These are phyloP conservation scores for Theonella swinhoei DNA, from an alignment of 37 sponge, comb jelly and placozoan species.

Conservation along the genomic window DNA sequence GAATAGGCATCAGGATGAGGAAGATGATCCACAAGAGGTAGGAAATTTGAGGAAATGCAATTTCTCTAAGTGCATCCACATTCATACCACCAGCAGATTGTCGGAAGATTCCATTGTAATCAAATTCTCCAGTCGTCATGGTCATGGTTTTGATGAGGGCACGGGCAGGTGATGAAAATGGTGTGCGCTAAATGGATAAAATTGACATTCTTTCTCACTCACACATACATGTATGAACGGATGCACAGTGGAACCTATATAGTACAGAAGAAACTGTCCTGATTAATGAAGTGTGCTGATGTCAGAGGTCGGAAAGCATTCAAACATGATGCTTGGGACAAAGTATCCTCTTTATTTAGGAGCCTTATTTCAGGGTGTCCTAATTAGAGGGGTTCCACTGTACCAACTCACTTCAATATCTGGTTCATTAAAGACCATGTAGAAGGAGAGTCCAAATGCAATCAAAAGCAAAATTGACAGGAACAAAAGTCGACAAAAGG, in stretches of 20 bases:
- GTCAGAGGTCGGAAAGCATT: too few species aligned
- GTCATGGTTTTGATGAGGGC: slow-evolving; percentile 86
- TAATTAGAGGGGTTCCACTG: too few species aligned
- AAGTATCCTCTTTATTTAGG: too few species aligned
- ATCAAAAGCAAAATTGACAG: slow-evolving; percentile 79
- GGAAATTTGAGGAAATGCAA: slow-evolving; percentile 44
- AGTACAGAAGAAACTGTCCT: too few species aligned
- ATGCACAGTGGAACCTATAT: too few species aligned
- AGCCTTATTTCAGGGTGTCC: too few species aligned
- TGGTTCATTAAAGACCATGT: slow-evolving; percentile 81
- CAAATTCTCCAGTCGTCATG: slow-evolving; percentile 97
- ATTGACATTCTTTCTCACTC: too few species aligned
- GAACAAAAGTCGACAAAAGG: slow-evolving; percentile 80
- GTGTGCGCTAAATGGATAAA: slow-evolving; percentile 28
- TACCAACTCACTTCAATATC: neutral
- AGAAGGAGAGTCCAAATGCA: slow-evolving; percentile 91
- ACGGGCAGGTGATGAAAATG: slow-evolving; percentile 68
- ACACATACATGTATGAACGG: too few species aligned
- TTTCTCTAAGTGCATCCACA: slow-evolving; percentile 9
- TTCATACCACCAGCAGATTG: slow-evolving; percentile 33
- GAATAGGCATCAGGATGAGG: slow-evolving; percentile 93
- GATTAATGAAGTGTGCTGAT: too few species aligned
- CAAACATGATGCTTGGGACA: too few species aligned
- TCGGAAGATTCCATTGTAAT: slow-evolving; percentile 82
- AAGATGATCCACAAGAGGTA: slow-evolving; percentile 88